A percentile compares a stretch with the other conserved stretches of the same genome.
phyloP scores from a whole-genome alignment of 2,888 invertebrate species.

The Leptopilina drosophilae region DNA sequence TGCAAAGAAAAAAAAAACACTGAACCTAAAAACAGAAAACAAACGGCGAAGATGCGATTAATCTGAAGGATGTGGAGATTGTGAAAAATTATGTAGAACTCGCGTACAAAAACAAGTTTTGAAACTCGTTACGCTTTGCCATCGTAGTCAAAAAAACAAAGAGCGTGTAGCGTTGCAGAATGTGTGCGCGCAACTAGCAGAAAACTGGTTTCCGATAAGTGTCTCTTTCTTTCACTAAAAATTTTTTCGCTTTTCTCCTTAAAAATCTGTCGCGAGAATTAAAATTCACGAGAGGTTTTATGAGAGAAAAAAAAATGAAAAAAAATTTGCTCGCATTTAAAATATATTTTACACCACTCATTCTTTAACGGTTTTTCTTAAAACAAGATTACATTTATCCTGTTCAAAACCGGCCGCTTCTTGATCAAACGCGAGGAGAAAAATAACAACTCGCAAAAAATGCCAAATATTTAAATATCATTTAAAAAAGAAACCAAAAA shows the following conservation, averaged over 20 bases:
- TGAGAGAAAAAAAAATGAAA: too few relatives aligned
- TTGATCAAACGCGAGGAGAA: conserved; percentile 56
- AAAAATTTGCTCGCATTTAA: neutral
- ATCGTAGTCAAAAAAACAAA: conserved; percentile 30
- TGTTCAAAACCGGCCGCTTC: conserved; percentile 69
- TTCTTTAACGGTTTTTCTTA: conserved; percentile 56
- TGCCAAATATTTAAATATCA: too few relatives aligned
- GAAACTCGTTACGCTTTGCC: conserved; percentile 28
- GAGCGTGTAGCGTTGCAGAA: conserved; percentile 11
- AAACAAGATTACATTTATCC: conserved; percentile 61
- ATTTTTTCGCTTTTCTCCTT: neutral
- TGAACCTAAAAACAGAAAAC: too few relatives aligned
- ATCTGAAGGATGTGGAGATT: neutral
- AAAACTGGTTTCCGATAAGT: conserved; percentile 22
- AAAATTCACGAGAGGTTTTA: neutral
- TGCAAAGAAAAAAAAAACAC: too few relatives aligned
- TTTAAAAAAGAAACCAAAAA: too few relatives aligned
- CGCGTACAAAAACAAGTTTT: conserved; percentile 16
- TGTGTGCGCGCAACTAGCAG: conserved; percentile 11
- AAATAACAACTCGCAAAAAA: too few relatives aligned
- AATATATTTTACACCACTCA: conserved; percentile 63
- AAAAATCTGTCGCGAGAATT: neutral
- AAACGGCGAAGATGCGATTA: too few relatives aligned
- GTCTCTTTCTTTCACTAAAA: too few relatives aligned
- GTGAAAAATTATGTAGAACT: conserved; percentile 29